phyloP scores from a whole-genome alignment of 2,888 invertebrate genomes.

The Idaea aversata region DNA sequence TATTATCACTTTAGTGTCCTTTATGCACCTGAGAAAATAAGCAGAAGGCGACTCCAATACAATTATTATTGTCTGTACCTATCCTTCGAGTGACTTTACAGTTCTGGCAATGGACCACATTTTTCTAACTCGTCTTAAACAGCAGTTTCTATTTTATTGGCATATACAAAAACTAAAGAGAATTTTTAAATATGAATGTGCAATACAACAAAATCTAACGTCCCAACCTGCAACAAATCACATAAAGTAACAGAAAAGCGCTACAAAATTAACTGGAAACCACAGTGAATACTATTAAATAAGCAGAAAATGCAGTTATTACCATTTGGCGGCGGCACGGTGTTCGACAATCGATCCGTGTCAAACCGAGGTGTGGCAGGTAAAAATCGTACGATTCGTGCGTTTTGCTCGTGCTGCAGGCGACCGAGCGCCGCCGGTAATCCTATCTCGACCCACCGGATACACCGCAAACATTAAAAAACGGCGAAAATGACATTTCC shows the following conservation, averaged over 20 bases:
- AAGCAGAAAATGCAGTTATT: slow-evolving; percentile 42
- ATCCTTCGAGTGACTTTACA: too few species aligned
- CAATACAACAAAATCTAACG: not conserved
- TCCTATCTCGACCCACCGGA: slow-evolving; percentile 59
- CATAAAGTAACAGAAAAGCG: not conserved
- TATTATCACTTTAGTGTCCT: too few species aligned
- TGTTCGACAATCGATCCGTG: slow-evolving; percentile 61
- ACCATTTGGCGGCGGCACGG: slow-evolving; percentile 49
- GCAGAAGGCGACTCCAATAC: too few species aligned
- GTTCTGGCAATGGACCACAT: too few species aligned
- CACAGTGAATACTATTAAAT: slow-evolving; percentile 29
- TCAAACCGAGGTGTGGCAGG: slow-evolving; percentile 57
- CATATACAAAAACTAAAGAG: not conserved
- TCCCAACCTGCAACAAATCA: not conserved
- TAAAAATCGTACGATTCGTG: slow-evolving; percentile 48
- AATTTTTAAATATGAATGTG: not conserved
- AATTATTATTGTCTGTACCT: too few species aligned
- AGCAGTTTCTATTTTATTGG: too few species aligned
- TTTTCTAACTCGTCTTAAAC: too few species aligned
- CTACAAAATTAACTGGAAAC: not conserved
- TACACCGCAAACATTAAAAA: slow-evolving; percentile 78
- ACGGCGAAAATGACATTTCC: slow-evolving; percentile 81
- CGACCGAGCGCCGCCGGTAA: slow-evolving; percentile 50
- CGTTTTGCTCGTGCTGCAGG: slow-evolving; percentile 39
- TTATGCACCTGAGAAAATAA: too few species aligned